Evolutionary conservation across 2,888 invertebrate genomes (phyloP).

Genomic region (Coenonympha arcania): DNA sequence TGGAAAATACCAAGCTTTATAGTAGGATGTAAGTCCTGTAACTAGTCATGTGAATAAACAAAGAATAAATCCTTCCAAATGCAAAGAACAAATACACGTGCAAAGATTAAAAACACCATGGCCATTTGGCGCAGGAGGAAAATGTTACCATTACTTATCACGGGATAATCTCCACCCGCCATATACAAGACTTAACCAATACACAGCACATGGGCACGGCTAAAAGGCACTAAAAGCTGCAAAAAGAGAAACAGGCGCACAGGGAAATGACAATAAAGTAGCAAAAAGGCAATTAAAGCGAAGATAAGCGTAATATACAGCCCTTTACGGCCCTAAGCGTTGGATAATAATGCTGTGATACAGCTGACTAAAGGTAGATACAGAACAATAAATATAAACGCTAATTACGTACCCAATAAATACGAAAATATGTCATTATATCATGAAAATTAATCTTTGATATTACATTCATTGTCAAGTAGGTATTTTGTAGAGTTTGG

Average conservation of each 20-base stretch:
- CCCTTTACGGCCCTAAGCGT: constrained; percentile 24
- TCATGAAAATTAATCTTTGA: too few relatives aligned
- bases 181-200: constrained; percentile 13
- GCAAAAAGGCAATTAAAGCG: constrained; percentile 30
- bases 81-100: too few relatives aligned
- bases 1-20: too few relatives aligned
- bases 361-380: constrained; percentile 8
- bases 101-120: constrained; percentile 3
- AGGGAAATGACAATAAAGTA: constrained; percentile 29
- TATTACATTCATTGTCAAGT: not conserved
- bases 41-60: too few relatives aligned
- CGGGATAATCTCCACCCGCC: constrained; percentile 7
- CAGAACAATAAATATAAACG: not conserved
- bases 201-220: constrained; percentile 14
- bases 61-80: too few relatives aligned
- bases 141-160: constrained; percentile 7
- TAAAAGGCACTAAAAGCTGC: constrained; percentile 14
- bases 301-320: constrained; percentile 26
- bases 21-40: too few relatives aligned
- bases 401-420: not conserved
- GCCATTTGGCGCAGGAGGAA: constrained; percentile 1
- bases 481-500: too few relatives aligned
- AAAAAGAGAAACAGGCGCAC: constrained; percentile 22
- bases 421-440: too few relatives aligned
- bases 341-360: constrained; percentile 18